These are phyloP conservation scores for Rugalucina vietnamica DNA, from an alignment of 2,888 invertebrate genomes.

Conservation along the genomic window DNA sequence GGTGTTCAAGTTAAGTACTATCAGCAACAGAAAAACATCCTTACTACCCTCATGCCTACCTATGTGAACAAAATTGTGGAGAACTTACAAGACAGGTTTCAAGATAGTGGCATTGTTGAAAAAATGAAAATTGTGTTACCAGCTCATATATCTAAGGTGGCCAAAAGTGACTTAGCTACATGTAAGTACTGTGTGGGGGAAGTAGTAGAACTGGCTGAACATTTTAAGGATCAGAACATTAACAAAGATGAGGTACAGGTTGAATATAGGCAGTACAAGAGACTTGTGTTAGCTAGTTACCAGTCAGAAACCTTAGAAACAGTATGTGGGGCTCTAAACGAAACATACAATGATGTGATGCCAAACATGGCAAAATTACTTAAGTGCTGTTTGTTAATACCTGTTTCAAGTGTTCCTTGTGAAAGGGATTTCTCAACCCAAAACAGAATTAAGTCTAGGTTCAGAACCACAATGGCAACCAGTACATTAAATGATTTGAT, in stretches of 20 bases:
- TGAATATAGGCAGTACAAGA: conserved; percentile 48
- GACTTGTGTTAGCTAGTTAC: conserved; percentile 30
- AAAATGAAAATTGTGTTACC: conserved; percentile 29
- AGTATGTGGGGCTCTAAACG: background rate
- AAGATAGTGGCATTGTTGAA: conserved; percentile 5
- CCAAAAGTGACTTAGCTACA: conserved; percentile 11
- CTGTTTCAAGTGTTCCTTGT: background rate
- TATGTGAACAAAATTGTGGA: conserved; percentile 22
- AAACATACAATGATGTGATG: conserved; percentile 20
- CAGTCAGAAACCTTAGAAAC: background rate
- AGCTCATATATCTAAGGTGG: background rate
- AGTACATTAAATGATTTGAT: conserved; percentile 30
- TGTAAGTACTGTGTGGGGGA: conserved; percentile 27
- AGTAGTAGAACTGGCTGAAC: conserved; percentile 12
- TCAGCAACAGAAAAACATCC: conserved; percentile 19
- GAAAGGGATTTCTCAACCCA: background rate
- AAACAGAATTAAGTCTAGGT: background rate
- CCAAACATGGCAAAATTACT: conserved; percentile 25
- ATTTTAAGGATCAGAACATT: conserved; percentile 15
- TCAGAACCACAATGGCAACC: background rate
- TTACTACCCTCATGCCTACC: background rate
- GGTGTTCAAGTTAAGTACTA: conserved; percentile 24
- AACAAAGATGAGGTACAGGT: background rate
- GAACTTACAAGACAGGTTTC: conserved; percentile 38
- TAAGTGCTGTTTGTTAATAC: background rate